phyloP scores from a whole-genome alignment of 2,888 invertebrate species.

The Rhagium mordax region DNA sequence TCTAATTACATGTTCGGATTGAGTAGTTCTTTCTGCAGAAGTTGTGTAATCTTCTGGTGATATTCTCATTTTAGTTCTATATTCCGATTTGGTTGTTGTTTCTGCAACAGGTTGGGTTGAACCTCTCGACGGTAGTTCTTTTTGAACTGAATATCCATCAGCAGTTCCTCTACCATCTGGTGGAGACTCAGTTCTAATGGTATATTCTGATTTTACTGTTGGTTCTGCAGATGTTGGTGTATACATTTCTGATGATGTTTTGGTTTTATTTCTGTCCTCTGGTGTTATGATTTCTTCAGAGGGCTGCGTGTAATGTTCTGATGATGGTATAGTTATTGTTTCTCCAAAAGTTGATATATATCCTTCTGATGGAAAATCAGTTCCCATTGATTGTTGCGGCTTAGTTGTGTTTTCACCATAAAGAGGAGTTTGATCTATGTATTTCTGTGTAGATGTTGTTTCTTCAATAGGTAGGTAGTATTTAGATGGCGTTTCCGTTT shows the following conservation, averaged over 20 bases:
- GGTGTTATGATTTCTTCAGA: neutral
- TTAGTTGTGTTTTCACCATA: neutral
- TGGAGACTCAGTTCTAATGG: slow-evolving; percentile 17
- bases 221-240: neutral
- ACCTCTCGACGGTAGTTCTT: no score
- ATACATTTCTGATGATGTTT: neutral
- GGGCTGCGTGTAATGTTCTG: neutral
- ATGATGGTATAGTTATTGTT: neutral
- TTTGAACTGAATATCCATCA: slow-evolving; percentile 13
- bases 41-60: neutral
- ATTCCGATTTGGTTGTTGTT: slow-evolving; percentile 24
- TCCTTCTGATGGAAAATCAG: neutral
- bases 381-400: neutral
- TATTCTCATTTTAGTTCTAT: slow-evolving; percentile 9
- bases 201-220: slow-evolving; percentile 11
- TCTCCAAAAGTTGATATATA: neutral
- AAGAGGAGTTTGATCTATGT: neutral
- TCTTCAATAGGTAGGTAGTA: neutral
- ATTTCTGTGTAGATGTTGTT: neutral
- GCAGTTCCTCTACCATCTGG: neutral
- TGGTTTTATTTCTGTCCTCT: neutral
- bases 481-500: neutral
- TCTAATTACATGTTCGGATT: no score
- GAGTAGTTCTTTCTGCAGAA: no score
- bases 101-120: slow-evolving; percentile 8